Evolutionary conservation across 2,797 vertebrate species (phyloP).

Genomic region (Rhinophrynus dorsalis): DNA sequence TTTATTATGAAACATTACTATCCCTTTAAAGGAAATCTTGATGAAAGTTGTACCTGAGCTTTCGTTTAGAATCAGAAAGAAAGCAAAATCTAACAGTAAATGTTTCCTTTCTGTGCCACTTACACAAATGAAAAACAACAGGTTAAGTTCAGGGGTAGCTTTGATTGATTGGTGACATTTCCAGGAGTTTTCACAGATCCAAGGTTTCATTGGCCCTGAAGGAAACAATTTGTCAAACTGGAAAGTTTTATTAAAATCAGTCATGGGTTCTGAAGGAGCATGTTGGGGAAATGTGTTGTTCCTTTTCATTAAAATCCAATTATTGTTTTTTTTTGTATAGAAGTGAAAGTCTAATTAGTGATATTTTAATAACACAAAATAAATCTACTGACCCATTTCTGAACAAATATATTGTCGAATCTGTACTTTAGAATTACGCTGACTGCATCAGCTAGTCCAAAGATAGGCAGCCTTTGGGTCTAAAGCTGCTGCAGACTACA

Average conservation of each 20-base stretch:
- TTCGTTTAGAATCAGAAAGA: too few species aligned
- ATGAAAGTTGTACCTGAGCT: too few species aligned
- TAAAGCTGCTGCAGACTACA: too few species aligned
- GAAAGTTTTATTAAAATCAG: conserved; percentile 43
- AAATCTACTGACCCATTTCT: conserved; percentile 7
- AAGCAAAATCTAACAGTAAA: too few species aligned
- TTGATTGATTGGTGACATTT: conserved; percentile 46
- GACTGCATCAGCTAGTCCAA: too few species aligned
- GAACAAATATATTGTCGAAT: conserved; percentile 6
- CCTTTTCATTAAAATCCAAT: conserved; percentile 22
- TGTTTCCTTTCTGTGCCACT: too few species aligned
- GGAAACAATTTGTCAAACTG: conserved; percentile 42
- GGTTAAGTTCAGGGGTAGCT: neutral
- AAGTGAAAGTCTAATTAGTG: conserved; percentile 40
- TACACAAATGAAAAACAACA: too few species aligned
- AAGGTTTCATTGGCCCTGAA: conserved; percentile 44
- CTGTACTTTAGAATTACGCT: too few species aligned
- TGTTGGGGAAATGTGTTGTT: neutral
- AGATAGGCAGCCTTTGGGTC: too few species aligned
- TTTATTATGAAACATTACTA: too few species aligned
- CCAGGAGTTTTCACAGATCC: conserved; percentile 19
- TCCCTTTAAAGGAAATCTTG: too few species aligned
- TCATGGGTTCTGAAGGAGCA: conserved; percentile 11
- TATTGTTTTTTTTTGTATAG: conserved; percentile 30
- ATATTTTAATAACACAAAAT: conserved; percentile 8